These are phyloP conservation scores for Drosophila sucinea DNA, from an alignment of 1,140 invertebrate genomes.

Conservation along the genomic window DNA sequence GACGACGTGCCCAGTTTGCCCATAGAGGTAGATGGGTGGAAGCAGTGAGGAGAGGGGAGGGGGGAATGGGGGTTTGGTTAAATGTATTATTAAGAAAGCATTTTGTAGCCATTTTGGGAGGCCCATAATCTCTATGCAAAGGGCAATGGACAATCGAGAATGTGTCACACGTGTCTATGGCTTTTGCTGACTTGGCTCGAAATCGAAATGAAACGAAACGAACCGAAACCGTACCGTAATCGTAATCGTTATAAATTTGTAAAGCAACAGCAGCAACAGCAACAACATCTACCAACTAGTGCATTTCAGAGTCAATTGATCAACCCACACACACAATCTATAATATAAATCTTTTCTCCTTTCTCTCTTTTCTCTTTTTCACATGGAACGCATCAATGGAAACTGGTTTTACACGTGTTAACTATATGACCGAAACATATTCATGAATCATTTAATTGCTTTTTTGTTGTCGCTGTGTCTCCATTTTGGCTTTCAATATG, in stretches of 20 bases:
- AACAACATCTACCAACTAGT: not conserved
- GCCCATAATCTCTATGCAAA: constrained; percentile 43
- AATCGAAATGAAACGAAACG: not conserved
- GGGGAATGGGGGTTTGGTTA: not conserved
- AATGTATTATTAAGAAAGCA: constrained; percentile 53
- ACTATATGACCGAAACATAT: constrained; percentile 66
- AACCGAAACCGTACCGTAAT: constrained; percentile 12
- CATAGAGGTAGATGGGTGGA: not conserved
- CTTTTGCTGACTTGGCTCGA: constrained; percentile 45
- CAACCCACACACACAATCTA: constrained; percentile 5
- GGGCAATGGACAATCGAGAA: not conserved
- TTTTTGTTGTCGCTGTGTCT: constrained; percentile 34
- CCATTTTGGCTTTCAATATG: constrained; percentile 21
- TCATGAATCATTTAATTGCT: constrained; percentile 78
- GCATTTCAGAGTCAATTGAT: constrained; percentile 7
- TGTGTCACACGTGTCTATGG: constrained; percentile 52
- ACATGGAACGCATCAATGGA: constrained; percentile 6
- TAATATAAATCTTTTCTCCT: constrained; percentile 5
- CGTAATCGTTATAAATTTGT: constrained; percentile 28
- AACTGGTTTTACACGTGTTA: constrained; percentile 64
- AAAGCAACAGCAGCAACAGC: constrained; percentile 18
- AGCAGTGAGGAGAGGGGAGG: not conserved
- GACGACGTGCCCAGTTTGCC: constrained; percentile 36
- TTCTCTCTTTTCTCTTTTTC: constrained; percentile 21
- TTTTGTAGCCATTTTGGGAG: constrained; percentile 34